A percentile compares a stretch with the other conserved stretches of the same genome.
phyloP scores from a whole-genome alignment of 2,888 invertebrate species.

The Drosophila atripex region DNA sequence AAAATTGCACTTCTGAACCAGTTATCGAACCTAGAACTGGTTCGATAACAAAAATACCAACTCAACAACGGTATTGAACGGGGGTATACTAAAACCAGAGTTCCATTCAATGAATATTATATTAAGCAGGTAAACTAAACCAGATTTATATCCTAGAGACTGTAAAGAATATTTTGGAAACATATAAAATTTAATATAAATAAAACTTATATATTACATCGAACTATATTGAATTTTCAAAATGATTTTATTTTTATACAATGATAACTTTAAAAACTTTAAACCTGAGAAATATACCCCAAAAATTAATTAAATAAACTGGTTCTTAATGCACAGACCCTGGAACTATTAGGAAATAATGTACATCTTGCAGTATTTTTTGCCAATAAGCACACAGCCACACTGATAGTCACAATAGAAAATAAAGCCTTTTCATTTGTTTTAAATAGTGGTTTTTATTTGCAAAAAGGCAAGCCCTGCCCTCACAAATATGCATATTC shows the following conservation, averaged over 20 bases:
- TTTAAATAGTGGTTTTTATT: slow-evolving; percentile 29
- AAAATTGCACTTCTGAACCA: slow-evolving; percentile 3
- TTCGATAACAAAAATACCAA: slow-evolving; percentile 1
- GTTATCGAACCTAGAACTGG: slow-evolving; percentile 6
- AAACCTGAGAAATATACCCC: background rate
- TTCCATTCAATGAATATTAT: too few species aligned
- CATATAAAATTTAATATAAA: too few species aligned
- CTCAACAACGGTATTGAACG: background rate
- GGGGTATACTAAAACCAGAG: too few species aligned
- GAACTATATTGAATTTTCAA: too few species aligned
- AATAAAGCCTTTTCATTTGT: slow-evolving; percentile 43
- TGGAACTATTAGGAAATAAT: background rate
- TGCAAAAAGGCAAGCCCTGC: slow-evolving; percentile 19
- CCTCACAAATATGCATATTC: slow-evolving; percentile 52
- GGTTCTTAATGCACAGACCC: background rate
- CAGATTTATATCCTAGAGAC: too few species aligned
- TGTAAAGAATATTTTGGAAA: too few species aligned
- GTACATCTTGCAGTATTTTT: slow-evolving; percentile 12
- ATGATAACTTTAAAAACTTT: too few species aligned
- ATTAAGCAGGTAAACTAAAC: too few species aligned
- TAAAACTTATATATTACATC: too few species aligned
- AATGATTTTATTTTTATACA: too few species aligned
- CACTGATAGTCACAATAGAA: slow-evolving; percentile 29
- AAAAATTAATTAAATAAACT: background rate
- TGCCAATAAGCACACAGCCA: slow-evolving; percentile 6